Conservation (phyloP, 1,140 invertebrate species). For the Saxidomus purpurata region DNA sequence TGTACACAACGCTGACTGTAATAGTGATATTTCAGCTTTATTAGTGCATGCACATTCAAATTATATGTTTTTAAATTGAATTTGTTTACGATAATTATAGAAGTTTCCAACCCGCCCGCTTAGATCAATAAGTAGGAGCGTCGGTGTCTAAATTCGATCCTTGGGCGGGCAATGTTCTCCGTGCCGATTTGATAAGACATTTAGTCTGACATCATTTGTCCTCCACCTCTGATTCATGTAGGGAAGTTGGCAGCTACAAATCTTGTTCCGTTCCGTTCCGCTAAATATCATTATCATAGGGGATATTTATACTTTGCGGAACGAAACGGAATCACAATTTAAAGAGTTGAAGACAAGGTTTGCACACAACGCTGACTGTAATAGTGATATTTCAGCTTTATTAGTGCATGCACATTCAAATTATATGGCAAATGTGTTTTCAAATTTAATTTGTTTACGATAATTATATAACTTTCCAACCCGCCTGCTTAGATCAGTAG, state of each 20-base stretch:
- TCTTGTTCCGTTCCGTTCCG: too few relatives aligned
- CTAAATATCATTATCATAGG: background rate
- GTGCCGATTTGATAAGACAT: constrained; percentile 4
- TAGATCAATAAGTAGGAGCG: background rate
- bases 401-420: background rate
- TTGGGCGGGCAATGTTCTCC: background rate
- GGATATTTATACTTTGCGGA: constrained; percentile 5
- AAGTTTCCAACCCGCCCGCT: background rate
- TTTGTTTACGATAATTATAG: constrained; percentile 6
- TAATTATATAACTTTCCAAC: too few relatives aligned
- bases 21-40: constrained; percentile 8
- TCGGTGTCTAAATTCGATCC: background rate
- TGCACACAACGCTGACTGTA: background rate
- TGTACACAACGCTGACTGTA: constrained; percentile 4
- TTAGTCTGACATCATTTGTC: constrained; percentile 4
- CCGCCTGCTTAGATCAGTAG: too few relatives aligned
- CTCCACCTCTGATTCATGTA: background rate
- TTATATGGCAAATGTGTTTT: background rate
- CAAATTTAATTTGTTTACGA: constrained; percentile 14
- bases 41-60: constrained; percentile 11
- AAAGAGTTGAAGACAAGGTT: background rate
- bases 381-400: background rate
- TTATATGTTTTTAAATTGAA: constrained; percentile 9
- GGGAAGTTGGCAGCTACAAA: too few relatives aligned
- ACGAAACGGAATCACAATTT: background rate